Evolutionary conservation across 2,797 vertebrate species (phyloP).

Genomic region (Muscicapa comitata): DNA sequence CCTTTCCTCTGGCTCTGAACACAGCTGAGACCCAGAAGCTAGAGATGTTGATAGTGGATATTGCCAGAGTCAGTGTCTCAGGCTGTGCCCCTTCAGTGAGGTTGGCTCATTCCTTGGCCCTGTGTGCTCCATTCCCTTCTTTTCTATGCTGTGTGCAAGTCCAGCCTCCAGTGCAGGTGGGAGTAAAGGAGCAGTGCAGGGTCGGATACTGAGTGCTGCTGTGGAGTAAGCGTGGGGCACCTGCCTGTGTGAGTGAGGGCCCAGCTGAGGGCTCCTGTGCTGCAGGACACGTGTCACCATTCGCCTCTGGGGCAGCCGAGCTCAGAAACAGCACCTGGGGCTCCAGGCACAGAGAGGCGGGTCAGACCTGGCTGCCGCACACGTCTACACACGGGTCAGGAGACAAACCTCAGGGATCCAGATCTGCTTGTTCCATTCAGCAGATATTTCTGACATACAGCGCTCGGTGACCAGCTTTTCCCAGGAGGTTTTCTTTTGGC

Average conservation of each 20-base stretch:
- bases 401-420: neutral
- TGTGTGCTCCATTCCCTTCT: rapidly evolving
- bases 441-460: rapidly evolving
- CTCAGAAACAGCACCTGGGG: no score
- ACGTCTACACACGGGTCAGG: neutral
- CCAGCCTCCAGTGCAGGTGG: neutral
- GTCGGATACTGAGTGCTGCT: neutral
- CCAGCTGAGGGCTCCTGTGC: neutral
- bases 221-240: neutral
- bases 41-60: neutral
- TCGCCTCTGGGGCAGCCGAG: rapidly evolving
- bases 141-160: neutral
- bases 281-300: no score
- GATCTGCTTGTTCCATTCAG: neutral
- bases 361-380: rapidly evolving
- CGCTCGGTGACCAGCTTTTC: neutral
- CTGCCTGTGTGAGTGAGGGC: neutral
- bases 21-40: neutral
- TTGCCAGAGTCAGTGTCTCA: neutral
- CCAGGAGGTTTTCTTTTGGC: neutral
- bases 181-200: neutral
- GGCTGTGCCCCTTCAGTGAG: neutral
- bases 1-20: neutral
- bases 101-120: neutral
- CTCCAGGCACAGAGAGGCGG: neutral